Evolutionary conservation across 2,888 invertebrate species (phyloP).

Genomic region (Noctua janthe): DNA sequence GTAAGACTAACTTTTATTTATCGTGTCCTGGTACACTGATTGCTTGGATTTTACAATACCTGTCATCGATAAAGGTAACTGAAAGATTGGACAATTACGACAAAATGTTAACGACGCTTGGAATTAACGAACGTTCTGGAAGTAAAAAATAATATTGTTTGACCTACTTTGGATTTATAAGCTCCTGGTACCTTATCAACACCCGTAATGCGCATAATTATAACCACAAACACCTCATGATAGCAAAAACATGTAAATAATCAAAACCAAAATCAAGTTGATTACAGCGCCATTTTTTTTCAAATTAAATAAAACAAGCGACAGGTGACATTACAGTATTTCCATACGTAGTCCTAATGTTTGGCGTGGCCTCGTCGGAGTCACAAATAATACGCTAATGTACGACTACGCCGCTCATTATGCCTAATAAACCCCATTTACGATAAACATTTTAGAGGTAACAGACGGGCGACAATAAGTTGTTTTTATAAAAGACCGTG

Average conservation of each 20-base stretch:
- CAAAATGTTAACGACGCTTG: neutral
- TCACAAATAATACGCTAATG: slow-evolving; percentile 73
- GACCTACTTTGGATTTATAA: slow-evolving; percentile 2
- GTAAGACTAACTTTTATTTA: slow-evolving; percentile 67
- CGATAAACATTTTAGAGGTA: slow-evolving; percentile 64
- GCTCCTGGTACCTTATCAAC: neutral
- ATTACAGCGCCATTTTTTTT: slow-evolving; percentile 44
- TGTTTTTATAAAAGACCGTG: neutral
- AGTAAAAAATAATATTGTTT: neutral
- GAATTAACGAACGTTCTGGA: neutral
- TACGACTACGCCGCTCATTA: slow-evolving; percentile 70
- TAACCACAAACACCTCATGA: neutral
- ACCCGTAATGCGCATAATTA: neutral
- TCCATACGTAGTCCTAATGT: slow-evolving; percentile 55
- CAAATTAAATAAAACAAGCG: slow-evolving; percentile 49
- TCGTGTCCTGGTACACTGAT: slow-evolving; percentile 61
- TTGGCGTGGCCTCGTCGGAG: slow-evolving; percentile 59
- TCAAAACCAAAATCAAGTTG: slow-evolving; percentile 29
- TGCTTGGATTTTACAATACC: slow-evolving; percentile 32
- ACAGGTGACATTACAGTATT: slow-evolving; percentile 60
- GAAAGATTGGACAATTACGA: neutral
- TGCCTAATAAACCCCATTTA: slow-evolving; percentile 73
- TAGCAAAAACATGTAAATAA: slow-evolving; percentile 29
- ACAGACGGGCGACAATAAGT: slow-evolving; percentile 62
- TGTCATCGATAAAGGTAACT: slow-evolving; percentile 37